Conservation (phyloP, 1,140 invertebrate genomes). For the Hesperophylax magnus region DNA sequence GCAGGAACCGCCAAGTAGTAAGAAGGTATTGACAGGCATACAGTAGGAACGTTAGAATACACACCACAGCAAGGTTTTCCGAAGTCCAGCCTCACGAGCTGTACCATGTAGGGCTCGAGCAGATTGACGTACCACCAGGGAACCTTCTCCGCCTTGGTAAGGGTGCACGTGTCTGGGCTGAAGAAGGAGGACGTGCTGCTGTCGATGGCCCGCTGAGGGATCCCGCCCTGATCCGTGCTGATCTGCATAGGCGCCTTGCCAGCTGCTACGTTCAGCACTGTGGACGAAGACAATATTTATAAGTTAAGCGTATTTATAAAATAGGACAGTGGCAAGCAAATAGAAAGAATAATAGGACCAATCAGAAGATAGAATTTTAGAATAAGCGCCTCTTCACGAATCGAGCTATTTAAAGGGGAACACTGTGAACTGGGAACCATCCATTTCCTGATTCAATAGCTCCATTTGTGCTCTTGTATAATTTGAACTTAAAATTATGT, state of each 20-base stretch:
- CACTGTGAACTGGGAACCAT: too few species aligned
- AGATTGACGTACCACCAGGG: constrained; percentile 98
- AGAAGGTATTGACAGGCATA: too few species aligned
- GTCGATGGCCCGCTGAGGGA: constrained; percentile 92
- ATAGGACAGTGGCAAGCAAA: too few species aligned
- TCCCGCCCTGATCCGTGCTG: constrained; percentile 85
- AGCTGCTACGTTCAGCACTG: constrained; percentile 95
- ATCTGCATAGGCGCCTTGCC: constrained; percentile 97
- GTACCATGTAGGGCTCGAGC: constrained; percentile 95
- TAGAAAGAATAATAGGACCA: not conserved
- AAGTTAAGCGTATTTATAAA: not conserved
- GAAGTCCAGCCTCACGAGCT: constrained; percentile 92
- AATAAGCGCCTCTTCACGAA: not conserved
- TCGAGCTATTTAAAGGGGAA: not conserved
- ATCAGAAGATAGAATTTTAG: not conserved
- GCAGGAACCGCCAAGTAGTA: too few species aligned
- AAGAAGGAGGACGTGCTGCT: constrained; percentile 89
- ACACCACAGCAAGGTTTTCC: constrained; percentile 93
- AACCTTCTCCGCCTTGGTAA: constrained; percentile 84
- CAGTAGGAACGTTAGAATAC: constrained; percentile 56
- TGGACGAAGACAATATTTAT: constrained; percentile 58
- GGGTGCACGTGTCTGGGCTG: constrained; percentile 87
- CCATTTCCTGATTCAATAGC: not conserved
- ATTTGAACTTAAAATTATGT: not conserved
- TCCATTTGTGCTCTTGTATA: not conserved